Conservation (phyloP, 2,888 invertebrate species). For the Adela reaumurella region DNA sequence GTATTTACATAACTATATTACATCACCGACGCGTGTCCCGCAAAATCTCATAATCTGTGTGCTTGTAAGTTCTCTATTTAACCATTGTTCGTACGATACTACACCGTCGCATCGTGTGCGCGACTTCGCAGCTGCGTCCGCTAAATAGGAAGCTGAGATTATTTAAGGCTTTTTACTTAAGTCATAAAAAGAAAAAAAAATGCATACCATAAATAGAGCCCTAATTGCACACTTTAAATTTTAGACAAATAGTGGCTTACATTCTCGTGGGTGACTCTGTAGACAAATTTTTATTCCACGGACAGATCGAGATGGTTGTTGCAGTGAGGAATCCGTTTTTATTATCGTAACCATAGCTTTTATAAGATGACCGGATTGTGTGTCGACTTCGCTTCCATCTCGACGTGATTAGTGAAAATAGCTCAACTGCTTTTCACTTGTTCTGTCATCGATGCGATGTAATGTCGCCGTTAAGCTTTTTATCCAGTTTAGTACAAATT, state of each 20-base stretch:
- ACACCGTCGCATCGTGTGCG: neutral
- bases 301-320: too few species aligned
- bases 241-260: neutral
- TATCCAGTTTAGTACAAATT: too few species aligned
- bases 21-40: neutral
- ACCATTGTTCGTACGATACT: neutral
- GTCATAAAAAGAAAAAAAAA: neutral
- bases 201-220: neutral
- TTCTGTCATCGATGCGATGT: too few species aligned
- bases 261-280: neutral
- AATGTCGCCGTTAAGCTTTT: too few species aligned
- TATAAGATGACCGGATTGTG: neutral
- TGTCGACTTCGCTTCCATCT: neutral
- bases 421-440: too few species aligned
- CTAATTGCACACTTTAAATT: neutral
- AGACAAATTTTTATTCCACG: neutral
- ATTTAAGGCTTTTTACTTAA: neutral
- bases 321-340: neutral
- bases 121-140: too few species aligned
- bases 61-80: neutral
- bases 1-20: constrained; percentile 24
- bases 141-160: neutral
- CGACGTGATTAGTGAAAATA: neutral
- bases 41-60: neutral
- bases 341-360: neutral